Conservation (phyloP, 2,113 vertebrate species). For the Vanacampus margaritifer region DNA sequence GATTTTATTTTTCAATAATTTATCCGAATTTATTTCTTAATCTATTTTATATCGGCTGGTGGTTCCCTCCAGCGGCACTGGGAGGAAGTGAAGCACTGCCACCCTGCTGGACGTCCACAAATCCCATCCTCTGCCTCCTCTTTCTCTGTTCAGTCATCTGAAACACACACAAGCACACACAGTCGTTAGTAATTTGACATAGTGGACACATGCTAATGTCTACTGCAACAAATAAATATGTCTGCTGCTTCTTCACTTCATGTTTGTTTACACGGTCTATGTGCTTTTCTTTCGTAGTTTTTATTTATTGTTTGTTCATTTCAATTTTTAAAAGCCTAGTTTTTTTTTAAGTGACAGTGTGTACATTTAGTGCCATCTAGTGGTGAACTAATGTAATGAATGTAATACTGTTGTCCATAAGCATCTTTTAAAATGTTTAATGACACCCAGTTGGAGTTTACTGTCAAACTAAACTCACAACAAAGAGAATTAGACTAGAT, state of each 20-base stretch:
- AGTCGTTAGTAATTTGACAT: not conserved
- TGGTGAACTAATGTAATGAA: no score
- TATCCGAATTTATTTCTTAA: not conserved
- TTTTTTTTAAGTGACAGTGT: no score
- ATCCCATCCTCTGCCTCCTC: slow-evolving; percentile 91
- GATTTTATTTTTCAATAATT: not conserved
- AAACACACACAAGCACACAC: not conserved
- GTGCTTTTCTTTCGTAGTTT: no score
- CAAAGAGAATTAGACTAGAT: no score
- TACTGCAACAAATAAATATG: not conserved
- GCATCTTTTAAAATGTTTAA: no score
- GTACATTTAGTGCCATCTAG: no score
- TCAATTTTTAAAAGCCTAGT: no score
- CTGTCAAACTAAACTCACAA: no score
- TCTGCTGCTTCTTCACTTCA: not conserved
- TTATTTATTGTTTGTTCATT: no score
- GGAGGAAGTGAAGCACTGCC: slow-evolving; percentile 59
- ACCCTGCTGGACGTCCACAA: slow-evolving; percentile 84
- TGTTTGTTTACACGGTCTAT: no score
- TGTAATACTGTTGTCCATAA: no score
- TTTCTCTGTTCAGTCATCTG: slow-evolving; percentile 99
- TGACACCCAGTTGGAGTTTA: no score
- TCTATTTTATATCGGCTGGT: slow-evolving; percentile 65
- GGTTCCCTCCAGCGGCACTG: slow-evolving; percentile 70
- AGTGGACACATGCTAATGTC: not conserved